Conservation (phyloP, 2,113 vertebrate genomes). For the Lophius piscatorius region DNA sequence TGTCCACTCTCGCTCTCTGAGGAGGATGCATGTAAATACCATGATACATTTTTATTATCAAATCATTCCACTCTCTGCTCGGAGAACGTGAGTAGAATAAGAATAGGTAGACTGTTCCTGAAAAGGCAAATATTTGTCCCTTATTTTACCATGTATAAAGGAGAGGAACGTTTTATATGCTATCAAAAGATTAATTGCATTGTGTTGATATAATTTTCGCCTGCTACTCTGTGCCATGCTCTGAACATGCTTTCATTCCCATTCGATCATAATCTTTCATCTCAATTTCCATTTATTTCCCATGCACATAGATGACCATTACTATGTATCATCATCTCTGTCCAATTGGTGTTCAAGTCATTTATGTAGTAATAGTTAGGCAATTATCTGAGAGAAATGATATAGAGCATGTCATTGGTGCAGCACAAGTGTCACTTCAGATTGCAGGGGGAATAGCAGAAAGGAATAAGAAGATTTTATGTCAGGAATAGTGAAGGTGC, state of each 20-base stretch:
- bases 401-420: constrained; percentile 28
- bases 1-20: constrained; percentile 47
- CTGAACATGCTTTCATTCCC: constrained; percentile 1
- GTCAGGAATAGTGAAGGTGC: neutral
- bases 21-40: constrained; percentile 65
- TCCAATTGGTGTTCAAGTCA: constrained; percentile 49
- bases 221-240: neutral
- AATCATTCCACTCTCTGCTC: constrained; percentile 48
- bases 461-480: constrained; percentile 6
- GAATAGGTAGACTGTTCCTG: constrained; percentile 25
- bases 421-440: constrained; percentile 33
- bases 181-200: neutral
- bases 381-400: constrained; percentile 49
- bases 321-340: constrained; percentile 26
- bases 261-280: neutral
- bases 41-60: constrained; percentile 68
- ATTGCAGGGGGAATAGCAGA: constrained; percentile 5
- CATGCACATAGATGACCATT: constrained; percentile 6
- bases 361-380: constrained; percentile 35
- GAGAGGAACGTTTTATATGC: neutral
- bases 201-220: too few relatives aligned
- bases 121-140: constrained; percentile 26
- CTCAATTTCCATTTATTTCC: neutral
- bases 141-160: constrained; percentile 1
- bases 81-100: constrained; percentile 44